Conservation (phyloP, 2,888 invertebrate species). For the Eupithecia tripunctaria region DNA sequence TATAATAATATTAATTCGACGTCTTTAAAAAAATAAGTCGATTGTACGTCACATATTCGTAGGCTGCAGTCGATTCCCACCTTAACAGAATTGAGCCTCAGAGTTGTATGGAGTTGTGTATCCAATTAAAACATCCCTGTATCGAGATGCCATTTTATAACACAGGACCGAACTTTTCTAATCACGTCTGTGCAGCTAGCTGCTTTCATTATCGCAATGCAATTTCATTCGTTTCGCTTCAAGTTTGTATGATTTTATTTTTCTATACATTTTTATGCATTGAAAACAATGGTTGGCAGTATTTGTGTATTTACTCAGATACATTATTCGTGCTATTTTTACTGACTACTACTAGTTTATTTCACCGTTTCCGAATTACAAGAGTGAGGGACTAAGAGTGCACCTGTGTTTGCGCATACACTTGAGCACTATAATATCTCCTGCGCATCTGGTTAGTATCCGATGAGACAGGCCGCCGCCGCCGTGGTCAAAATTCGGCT, state of each 20-base stretch:
- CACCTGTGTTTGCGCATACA: too few species aligned
- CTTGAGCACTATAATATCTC: too few species aligned
- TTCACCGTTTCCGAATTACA: too few species aligned
- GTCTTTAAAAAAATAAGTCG: not conserved
- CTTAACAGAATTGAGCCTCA: constrained; percentile 28
- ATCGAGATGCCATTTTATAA: constrained; percentile 59
- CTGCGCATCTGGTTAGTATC: too few species aligned
- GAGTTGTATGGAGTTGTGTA: constrained; percentile 63
- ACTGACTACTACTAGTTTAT: too few species aligned
- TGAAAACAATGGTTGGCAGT: too few species aligned
- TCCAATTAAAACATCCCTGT: constrained; percentile 66
- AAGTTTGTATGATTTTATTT: not conserved
- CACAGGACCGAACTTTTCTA: constrained; percentile 65
- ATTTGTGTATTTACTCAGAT: too few species aligned
- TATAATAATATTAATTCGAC: too few species aligned
- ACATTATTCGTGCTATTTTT: not conserved
- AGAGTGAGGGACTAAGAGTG: too few species aligned
- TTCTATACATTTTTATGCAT: too few species aligned
- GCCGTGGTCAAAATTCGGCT: too few species aligned
- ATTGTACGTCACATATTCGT: not conserved
- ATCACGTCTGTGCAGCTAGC: constrained; percentile 55
- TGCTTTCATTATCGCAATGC: constrained; percentile 44
- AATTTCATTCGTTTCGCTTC: constrained; percentile 23
- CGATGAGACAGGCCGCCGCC: too few species aligned
- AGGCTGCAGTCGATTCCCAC: not conserved